Conservation (phyloP, 2,888 invertebrate genomes). For the Acrobasis consociella region DNA sequence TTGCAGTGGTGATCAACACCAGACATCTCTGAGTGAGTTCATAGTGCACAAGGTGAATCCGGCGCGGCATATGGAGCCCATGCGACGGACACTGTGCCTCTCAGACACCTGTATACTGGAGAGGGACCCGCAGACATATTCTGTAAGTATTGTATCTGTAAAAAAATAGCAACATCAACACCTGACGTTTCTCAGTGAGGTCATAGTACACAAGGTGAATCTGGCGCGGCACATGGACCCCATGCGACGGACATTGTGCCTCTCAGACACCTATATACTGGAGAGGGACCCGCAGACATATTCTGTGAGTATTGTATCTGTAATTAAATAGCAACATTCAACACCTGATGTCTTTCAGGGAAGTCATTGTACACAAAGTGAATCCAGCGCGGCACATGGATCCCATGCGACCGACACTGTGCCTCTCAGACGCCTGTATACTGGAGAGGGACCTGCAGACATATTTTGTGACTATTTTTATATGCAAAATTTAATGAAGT, state of each 20-base stretch:
- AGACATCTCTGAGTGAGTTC: slow-evolving; percentile 98
- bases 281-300: slow-evolving; percentile 99
- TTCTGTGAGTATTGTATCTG: slow-evolving; percentile 82
- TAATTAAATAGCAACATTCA: no score
- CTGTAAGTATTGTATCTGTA: slow-evolving; percentile 76
- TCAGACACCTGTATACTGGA: slow-evolving; percentile 98
- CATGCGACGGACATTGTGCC: slow-evolving; percentile 93
- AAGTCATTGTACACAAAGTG: slow-evolving; percentile 97
- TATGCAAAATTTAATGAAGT: no score
- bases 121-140: slow-evolving; percentile 98
- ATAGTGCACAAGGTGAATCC: slow-evolving; percentile 95
- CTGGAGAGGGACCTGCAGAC: slow-evolving; percentile 98
- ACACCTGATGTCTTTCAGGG: slow-evolving; percentile 97
- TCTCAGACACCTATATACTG: slow-evolving; percentile 97
- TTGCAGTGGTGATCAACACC: slow-evolving; percentile 94
- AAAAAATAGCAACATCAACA: slow-evolving; percentile 88
- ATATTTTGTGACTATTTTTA: slow-evolving; percentile 90
- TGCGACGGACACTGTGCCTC: slow-evolving; percentile 94
- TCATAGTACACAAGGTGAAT: slow-evolving; percentile 95
- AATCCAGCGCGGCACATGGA: slow-evolving; percentile 91
- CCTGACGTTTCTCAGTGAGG: slow-evolving; percentile 98
- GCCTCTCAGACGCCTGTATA: slow-evolving; percentile 97
- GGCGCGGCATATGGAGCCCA: slow-evolving; percentile 91
- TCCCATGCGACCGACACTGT: slow-evolving; percentile 93
- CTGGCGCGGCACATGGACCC: slow-evolving; percentile 92